Evolutionary conservation across 2,113 vertebrate genomes (phyloP), one percentile per base, ranked within the genome.

Genomic region (Ictidomys tridecemlineatus): DNA sequence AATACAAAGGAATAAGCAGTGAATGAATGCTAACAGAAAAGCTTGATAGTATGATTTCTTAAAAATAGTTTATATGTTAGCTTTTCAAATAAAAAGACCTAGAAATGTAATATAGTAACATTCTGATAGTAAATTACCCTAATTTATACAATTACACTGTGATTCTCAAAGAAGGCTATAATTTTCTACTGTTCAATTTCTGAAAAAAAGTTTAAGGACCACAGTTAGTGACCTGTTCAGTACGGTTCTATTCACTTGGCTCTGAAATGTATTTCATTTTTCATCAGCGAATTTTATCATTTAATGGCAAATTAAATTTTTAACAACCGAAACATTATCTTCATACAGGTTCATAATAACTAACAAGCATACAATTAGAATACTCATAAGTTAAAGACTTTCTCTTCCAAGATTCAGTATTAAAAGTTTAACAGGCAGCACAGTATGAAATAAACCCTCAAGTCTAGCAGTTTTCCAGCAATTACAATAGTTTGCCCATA

Each of bases 291-390:
- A 93, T 56, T 91, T 91, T 86, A 85, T 80, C 51, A 78, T 76
- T n/a, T 69, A 93, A 91, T 74, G 65, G 56, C 48, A 94, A 91
- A 77, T 92, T 91, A 91, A 88, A 79, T 83, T 79, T 96, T 95
- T 84, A n/a, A 74, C 96, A 45, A 63, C 48, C 93, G 24, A 86
- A 48, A 73, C 28, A 28, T 93, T 34, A 90, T 91, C 82, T 88
- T 82, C 80, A 69, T 87, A 83, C n/a, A 86, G n/a, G 24, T 82
- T 90, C 70, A 16, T 92, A 80, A 61, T 89, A 89, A 63, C 79
- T 86, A 74, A 92, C 39, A 89, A 77, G 85, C 4, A 0, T 86
- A 51, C 61, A 82, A 1, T 73, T 86, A 93, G 28, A 95, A 89
- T 39, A 77, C 80, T 86, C 89, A 87, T 82, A 78, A 95, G 58